A percentile compares a stretch with the other conserved stretches of the same genome.
phyloP scores from a whole-genome alignment of 2,113 vertebrate genomes.

The Saiga tatarica region DNA sequence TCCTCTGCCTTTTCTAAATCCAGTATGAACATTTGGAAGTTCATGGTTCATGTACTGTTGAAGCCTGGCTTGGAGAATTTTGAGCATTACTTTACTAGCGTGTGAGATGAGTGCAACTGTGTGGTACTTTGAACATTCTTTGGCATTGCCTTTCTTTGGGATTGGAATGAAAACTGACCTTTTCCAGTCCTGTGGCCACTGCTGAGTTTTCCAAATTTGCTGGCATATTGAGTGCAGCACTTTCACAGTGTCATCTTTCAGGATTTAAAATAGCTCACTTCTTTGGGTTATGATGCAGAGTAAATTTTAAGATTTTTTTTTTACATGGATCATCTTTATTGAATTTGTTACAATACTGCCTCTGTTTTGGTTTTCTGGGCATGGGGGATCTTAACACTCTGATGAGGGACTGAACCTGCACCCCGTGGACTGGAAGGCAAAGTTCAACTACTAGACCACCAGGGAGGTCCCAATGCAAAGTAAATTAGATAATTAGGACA shows the following conservation, averaged over 20 bases:
- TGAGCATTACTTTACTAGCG: background rate
- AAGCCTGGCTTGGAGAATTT: background rate
- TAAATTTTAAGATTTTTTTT: background rate
- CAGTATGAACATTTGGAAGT: background rate
- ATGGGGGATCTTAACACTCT: background rate
- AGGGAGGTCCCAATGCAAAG: background rate
- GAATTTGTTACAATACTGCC: background rate
- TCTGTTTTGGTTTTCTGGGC: background rate
- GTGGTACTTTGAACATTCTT: background rate
- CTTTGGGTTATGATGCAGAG: background rate
- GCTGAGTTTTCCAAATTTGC: background rate
- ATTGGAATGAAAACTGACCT: background rate
- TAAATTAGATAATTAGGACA: background rate
- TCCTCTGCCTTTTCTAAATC: background rate
- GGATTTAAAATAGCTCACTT: background rate
- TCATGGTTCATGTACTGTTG: background rate
- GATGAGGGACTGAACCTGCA: rapidly evolving
- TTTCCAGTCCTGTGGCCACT: background rate
- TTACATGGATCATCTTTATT: background rate
- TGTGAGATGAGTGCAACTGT: background rate
- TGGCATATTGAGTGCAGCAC: background rate
- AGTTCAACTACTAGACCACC: background rate
- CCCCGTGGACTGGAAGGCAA: background rate
- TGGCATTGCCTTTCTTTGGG: background rate
- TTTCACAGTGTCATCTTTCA: background rate